These are phyloP conservation scores for Priocnemis perturbator DNA, from an alignment of 2,888 invertebrate species.

Conservation along the genomic window DNA sequence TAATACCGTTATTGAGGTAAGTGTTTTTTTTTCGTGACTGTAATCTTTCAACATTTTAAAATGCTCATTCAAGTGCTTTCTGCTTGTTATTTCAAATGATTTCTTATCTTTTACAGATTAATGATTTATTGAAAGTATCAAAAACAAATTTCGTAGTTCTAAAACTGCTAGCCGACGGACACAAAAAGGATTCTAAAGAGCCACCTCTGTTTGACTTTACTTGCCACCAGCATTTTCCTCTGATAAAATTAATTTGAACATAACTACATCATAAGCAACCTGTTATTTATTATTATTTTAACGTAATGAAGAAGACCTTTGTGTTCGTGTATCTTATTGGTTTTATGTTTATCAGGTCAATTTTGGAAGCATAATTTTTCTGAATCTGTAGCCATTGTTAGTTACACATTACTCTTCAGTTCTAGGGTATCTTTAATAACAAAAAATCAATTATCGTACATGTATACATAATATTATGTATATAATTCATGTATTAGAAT, in stretches of 20 bases:
- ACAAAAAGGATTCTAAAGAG: slow-evolving; percentile 89
- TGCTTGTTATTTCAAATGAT: too few species aligned
- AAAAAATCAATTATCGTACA: too few species aligned
- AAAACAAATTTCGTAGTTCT: slow-evolving; percentile 98
- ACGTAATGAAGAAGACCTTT: slow-evolving; percentile 31
- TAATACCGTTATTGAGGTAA: slow-evolving; percentile 71
- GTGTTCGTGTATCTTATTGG: slow-evolving; percentile 19
- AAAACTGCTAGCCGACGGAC: slow-evolving; percentile 93
- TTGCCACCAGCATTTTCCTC: slow-evolving; percentile 91
- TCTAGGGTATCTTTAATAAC: too few species aligned
- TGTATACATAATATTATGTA: too few species aligned
- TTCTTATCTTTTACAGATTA: slow-evolving; percentile 78
- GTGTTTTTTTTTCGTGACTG: too few species aligned
- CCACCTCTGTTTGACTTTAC: slow-evolving; percentile 95
- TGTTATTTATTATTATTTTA: slow-evolving; percentile 54
- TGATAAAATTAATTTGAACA: slow-evolving; percentile 82
- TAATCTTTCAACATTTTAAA: neutral
- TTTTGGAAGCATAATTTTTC: slow-evolving; percentile 7
- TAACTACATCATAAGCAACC: slow-evolving; percentile 36
- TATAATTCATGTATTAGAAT: too few species aligned
- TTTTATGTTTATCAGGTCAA: slow-evolving; percentile 17
- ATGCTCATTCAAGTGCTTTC: too few species aligned
- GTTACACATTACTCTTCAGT: too few species aligned
- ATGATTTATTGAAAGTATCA: slow-evolving; percentile 89
- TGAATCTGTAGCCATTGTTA: too few species aligned